Evolutionary conservation across 1,140 invertebrate species (phyloP).

Genomic region (Linepithema humile): DNA sequence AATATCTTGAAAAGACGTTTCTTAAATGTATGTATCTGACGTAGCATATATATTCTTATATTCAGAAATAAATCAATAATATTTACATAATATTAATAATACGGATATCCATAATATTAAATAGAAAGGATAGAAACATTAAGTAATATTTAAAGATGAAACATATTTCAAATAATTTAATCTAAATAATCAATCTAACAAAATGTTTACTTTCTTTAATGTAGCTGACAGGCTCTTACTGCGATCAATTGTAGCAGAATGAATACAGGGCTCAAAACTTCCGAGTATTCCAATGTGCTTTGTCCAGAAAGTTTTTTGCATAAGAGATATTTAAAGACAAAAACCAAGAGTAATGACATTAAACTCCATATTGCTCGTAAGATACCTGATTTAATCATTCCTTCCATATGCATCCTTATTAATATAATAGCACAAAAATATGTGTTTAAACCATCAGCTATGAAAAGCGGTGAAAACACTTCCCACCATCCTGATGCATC

Average conservation of each 20-base stretch:
- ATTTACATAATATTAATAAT: no score
- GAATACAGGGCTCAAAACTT: constrained; percentile 96
- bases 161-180: constrained; percentile 22
- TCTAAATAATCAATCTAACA: constrained; percentile 19
- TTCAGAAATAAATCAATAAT: neutral
- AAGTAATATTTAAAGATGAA: neutral
- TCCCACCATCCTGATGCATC: constrained; percentile 90
- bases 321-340: constrained; percentile 96
- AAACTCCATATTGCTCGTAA: constrained; percentile 94
- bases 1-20: neutral
- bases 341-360: constrained; percentile 92
- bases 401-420: constrained; percentile 95
- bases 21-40: neutral
- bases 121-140: neutral
- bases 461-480: constrained; percentile 95
- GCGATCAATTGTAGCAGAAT: constrained; percentile 95
- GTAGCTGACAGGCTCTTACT: constrained; percentile 95
- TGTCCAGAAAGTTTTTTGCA: constrained; percentile 94
- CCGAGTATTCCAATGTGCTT: constrained; percentile 93
- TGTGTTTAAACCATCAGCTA: constrained; percentile 95
- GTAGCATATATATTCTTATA: neutral
- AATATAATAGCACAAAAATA: constrained; percentile 98
- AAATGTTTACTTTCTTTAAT: constrained; percentile 77
- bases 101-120: neutral
- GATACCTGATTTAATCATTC: constrained; percentile 90